These are phyloP conservation scores for Nerophis ophidion DNA, from an alignment of 2,113 vertebrate genomes.

Conservation along the genomic window DNA sequence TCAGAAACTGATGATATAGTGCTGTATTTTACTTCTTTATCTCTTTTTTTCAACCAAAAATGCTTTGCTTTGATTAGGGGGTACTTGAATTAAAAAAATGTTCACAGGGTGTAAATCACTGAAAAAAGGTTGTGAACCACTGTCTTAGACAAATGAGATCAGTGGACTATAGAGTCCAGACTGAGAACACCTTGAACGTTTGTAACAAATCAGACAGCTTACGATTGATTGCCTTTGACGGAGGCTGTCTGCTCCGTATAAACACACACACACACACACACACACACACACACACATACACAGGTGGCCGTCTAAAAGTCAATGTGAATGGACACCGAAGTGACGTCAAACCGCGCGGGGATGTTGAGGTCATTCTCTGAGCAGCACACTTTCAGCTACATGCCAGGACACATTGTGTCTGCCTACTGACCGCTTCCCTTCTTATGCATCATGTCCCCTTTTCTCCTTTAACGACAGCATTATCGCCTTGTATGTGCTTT, in stretches of 20 bases:
- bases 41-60: too few relatives aligned
- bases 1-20: too few relatives aligned
- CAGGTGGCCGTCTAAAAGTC: slow-evolving; percentile 6
- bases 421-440: slow-evolving; percentile 45
- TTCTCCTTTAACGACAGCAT: background rate
- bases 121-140: slow-evolving; percentile 6
- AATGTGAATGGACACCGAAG: slow-evolving; percentile 20
- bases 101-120: too few relatives aligned
- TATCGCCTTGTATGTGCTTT: background rate
- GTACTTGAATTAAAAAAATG: too few relatives aligned
- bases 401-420: slow-evolving; percentile 58
- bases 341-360: slow-evolving; percentile 19
- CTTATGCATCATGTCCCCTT: slow-evolving; percentile 42
- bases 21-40: too few relatives aligned
- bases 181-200: slow-evolving; percentile 44
- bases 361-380: slow-evolving; percentile 40
- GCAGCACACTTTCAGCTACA: slow-evolving; percentile 59
- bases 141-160: slow-evolving; percentile 51
- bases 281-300: too few relatives aligned
- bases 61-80: too few relatives aligned
- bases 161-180: slow-evolving; percentile 49
- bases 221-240: slow-evolving; percentile 38
- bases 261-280: too few relatives aligned
- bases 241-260: too few relatives aligned
- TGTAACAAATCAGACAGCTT: slow-evolving; percentile 30